A percentile compares a stretch with the other conserved stretches of the same genome.
Evolutionary conservation across 2,888 invertebrate species (phyloP).

Genomic region (Tethea ocularis): DNA sequence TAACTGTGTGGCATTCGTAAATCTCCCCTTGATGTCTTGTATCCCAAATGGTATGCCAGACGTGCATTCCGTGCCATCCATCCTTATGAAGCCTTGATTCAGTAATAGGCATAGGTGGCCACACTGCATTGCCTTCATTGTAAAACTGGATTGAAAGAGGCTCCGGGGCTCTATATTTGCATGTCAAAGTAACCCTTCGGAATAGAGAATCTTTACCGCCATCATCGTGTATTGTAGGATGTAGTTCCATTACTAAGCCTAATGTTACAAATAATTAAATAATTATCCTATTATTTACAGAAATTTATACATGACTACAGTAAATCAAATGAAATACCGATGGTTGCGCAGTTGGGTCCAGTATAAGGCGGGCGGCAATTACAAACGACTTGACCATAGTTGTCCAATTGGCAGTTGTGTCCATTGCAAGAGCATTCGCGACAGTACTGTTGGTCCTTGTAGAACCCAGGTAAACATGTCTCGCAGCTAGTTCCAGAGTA

Average conservation of each 20-base stretch:
- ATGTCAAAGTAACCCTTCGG: conserved; percentile 59
- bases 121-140: conserved; percentile 52
- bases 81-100: conserved; percentile 56
- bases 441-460: conserved; percentile 87
- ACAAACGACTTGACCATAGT: conserved; percentile 86
- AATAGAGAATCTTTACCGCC: conserved; percentile 34
- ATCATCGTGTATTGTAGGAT: conserved; percentile 59
- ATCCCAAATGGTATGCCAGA: conserved; percentile 61
- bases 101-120: conserved; percentile 49
- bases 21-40: conserved; percentile 49
- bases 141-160: conserved; percentile 70
- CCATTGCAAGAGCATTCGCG: conserved; percentile 90
- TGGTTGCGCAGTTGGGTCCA: conserved; percentile 85
- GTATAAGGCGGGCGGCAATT: conserved; percentile 87
- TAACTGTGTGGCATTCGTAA: conserved; percentile 69
- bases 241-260: conserved; percentile 77
- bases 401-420: conserved; percentile 85
- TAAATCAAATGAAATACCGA: conserved; percentile 47
- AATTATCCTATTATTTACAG: conserved; percentile 11
- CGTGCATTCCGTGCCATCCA: conserved; percentile 66
- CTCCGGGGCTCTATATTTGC: conserved; percentile 72
- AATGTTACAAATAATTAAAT: conserved; percentile 21
- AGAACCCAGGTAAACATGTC: conserved; percentile 87
- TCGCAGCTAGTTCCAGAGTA: conserved; percentile 94
- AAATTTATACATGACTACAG: neutral